phyloP scores from a whole-genome alignment of 2,113 vertebrate species.

The Corydoras maculifer region DNA sequence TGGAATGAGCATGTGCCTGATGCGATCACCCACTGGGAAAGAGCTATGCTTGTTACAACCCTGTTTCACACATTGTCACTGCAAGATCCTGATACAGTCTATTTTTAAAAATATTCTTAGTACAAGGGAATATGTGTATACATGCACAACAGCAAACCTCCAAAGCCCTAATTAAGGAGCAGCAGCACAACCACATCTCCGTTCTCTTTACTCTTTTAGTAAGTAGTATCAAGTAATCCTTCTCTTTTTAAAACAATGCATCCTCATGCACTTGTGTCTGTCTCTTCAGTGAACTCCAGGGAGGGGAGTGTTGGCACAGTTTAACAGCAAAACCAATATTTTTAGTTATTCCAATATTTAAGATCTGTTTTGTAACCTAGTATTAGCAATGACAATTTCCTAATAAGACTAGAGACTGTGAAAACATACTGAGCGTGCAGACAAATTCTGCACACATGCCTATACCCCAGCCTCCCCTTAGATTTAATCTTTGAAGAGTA shows the following conservation, averaged over 20 bases:
- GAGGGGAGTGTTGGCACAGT: conserved; percentile 11
- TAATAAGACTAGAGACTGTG: not conserved
- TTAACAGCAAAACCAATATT: conserved; percentile 19
- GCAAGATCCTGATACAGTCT: conserved; percentile 34
- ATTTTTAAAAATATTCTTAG: conserved; percentile 10
- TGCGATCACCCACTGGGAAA: conserved; percentile 49
- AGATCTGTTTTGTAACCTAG: not conserved
- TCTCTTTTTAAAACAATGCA: conserved; percentile 35
- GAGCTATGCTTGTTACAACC: conserved; percentile 41
- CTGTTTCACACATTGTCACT: conserved; percentile 29
- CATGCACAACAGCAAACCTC: conserved; percentile 1
- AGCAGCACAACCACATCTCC: not conserved
- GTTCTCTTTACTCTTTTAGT: conserved; percentile 17
- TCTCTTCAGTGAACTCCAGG: conserved; percentile 25
- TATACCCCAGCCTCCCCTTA: conserved; percentile 42
- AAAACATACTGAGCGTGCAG: conserved; percentile 5
- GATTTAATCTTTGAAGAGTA: conserved; percentile 59
- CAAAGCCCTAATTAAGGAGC: conserved; percentile 13
- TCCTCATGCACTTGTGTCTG: conserved; percentile 34
- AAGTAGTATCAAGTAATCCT: conserved; percentile 22
- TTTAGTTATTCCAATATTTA: conserved; percentile 15
- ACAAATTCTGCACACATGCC: conserved; percentile 20
- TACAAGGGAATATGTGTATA: conserved; percentile 11
- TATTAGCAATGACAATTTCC: no score
- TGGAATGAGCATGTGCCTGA: conserved; percentile 49